phyloP scores from a whole-genome alignment of 2,797 vertebrate species.

The Sebastes baramenuke region DNA sequence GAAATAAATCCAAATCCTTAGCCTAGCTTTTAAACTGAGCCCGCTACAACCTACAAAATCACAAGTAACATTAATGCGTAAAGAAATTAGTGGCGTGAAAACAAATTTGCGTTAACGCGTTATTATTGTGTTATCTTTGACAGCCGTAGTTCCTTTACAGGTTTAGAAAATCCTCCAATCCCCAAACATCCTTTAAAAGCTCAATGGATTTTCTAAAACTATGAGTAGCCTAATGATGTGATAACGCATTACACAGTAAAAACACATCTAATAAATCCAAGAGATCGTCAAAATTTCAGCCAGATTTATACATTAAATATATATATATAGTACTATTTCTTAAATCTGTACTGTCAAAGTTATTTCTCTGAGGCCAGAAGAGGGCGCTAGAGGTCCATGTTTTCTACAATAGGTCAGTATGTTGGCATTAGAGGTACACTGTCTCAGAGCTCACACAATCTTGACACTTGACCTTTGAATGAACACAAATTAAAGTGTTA shows the following conservation, averaged over 20 bases:
- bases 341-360: not conserved
- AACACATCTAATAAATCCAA: not conserved
- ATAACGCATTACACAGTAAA: not conserved
- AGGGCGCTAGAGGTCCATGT: not conserved
- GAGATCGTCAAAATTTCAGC: not conserved
- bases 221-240: not conserved
- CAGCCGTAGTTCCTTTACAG: not conserved
- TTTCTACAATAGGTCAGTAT: not conserved
- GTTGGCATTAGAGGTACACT: not conserved
- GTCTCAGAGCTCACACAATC: not conserved
- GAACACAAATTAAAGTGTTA: not conserved
- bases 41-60: no score
- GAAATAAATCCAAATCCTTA: no score
- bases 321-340: not conserved
- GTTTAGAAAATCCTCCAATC: not conserved
- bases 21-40: no score
- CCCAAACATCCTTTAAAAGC: not conserved
- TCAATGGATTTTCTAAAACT: not conserved
- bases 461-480: not conserved
- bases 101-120: accelerated
- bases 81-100: no score
- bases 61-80: no score
- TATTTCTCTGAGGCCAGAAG: conserved; percentile 9
- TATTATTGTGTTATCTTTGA: no score
- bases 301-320: not conserved